Conservation (phyloP, 2,888 invertebrate species). For the Sminthurinus aureus region DNA sequence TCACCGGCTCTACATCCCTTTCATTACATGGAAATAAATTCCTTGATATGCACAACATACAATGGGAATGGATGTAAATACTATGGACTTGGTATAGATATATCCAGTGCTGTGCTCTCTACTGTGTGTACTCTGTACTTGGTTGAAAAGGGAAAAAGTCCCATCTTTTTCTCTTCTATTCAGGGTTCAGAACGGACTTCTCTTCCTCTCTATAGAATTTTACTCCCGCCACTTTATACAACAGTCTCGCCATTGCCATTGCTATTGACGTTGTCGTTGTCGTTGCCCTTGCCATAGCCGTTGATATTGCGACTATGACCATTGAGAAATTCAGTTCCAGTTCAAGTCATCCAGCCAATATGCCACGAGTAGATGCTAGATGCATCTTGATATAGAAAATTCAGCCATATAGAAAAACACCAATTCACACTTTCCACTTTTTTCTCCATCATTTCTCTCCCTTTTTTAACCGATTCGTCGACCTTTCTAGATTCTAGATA, state of each 20-base stretch:
- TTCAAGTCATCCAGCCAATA: not conserved
- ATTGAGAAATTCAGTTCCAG: not conserved
- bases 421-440: constrained; percentile 27
- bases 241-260: not conserved
- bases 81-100: not conserved
- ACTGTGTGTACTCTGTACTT: no score
- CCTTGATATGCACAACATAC: constrained; percentile 4
- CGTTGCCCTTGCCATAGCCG: not conserved
- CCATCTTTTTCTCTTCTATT: no score
- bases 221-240: not conserved
- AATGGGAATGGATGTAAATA: no score
- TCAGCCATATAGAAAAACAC: constrained; percentile 18
- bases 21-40: constrained; percentile 46
- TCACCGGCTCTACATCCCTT: constrained; percentile 41
- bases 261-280: not conserved
- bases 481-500: not conserved
- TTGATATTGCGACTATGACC: not conserved
- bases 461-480: not conserved
- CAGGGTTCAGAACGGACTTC: no score
- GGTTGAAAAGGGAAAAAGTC: no score
- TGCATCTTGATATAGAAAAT: not conserved
- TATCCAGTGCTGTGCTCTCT: not conserved
- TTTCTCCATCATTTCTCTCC: constrained; percentile 17
- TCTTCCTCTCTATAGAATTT: no score
- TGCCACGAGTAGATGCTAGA: not conserved